Percentiles rank a stretch among this genome's conserved stretches.
These are phyloP conservation scores for Papilio machaon DNA, from an alignment of 1,140 invertebrate genomes.

Conservation along the genomic window DNA sequence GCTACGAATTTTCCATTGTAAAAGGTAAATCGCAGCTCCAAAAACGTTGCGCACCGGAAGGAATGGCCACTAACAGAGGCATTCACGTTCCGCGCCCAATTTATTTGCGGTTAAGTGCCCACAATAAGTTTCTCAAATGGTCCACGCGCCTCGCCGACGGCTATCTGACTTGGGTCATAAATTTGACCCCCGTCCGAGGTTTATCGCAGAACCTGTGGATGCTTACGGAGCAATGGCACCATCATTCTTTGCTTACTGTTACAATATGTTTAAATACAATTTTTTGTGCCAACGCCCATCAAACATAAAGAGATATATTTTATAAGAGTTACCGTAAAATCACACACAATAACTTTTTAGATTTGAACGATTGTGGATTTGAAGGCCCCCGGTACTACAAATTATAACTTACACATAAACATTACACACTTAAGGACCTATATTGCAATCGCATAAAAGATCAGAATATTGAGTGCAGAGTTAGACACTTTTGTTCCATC, in stretches of 20 bases:
- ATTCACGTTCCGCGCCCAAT: constrained; percentile 71
- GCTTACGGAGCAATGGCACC: constrained; percentile 55
- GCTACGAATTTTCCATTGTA: constrained; percentile 16
- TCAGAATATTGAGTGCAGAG: too few relatives aligned
- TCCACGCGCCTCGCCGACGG: constrained; percentile 69
- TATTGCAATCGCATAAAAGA: too few relatives aligned
- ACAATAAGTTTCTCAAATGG: constrained; percentile 79
- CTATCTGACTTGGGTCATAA: constrained; percentile 66
- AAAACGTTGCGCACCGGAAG: constrained; percentile 45
- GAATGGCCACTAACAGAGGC: constrained; percentile 57
- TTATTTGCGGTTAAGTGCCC: constrained; percentile 80
- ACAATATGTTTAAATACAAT: neutral
- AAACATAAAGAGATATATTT: too few relatives aligned
- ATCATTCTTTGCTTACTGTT: constrained; percentile 12
- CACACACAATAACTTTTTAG: too few relatives aligned
- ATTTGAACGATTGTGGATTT: too few relatives aligned
- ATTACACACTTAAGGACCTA: too few relatives aligned
- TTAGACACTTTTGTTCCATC: too few relatives aligned
- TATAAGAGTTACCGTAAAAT: too few relatives aligned
- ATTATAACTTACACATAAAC: too few relatives aligned
- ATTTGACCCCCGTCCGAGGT: constrained; percentile 68
- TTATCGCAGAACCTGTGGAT: constrained; percentile 65
- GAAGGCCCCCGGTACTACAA: too few relatives aligned
- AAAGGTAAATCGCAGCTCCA: constrained; percentile 29
- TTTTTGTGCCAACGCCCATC: neutral